Percentiles rank a stretch among this genome's conserved stretches.
These are phyloP conservation scores for Sinodicranocentrus sp. DNA, from an alignment of 2,888 invertebrate genomes.

Conservation along the genomic window DNA sequence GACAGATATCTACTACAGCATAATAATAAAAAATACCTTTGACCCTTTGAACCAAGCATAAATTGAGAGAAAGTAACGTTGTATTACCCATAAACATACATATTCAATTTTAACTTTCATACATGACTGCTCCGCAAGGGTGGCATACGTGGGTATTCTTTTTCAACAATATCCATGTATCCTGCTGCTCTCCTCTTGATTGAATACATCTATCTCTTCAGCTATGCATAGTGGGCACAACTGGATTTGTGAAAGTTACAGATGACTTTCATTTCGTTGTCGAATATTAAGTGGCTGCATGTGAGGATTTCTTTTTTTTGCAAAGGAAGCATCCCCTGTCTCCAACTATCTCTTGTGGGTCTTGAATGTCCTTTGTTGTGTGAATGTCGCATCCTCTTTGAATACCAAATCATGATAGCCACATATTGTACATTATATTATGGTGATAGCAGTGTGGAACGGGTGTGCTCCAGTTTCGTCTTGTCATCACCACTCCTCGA, in stretches of 20 bases:
- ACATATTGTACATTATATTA: slow-evolving; percentile 44
- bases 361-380: slow-evolving; percentile 26
- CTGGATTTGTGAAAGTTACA: slow-evolving; percentile 62
- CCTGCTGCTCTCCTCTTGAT: slow-evolving; percentile 33
- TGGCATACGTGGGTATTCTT: background rate
- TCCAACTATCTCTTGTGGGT: slow-evolving; percentile 2
- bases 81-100: slow-evolving; percentile 63
- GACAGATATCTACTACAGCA: slow-evolving; percentile 66
- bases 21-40: slow-evolving; percentile 70
- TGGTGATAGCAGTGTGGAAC: slow-evolving; percentile 9
- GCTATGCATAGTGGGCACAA: slow-evolving; percentile 42
- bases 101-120: slow-evolving; percentile 55
- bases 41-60: slow-evolving; percentile 68
- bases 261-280: slow-evolving; percentile 64
- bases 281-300: slow-evolving; percentile 65
- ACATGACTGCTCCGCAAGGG: slow-evolving; percentile 33
- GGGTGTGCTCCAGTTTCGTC: slow-evolving; percentile 25
- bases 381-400: slow-evolving; percentile 46
- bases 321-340: slow-evolving; percentile 21
- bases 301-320: slow-evolving; percentile 44
- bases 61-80: slow-evolving; percentile 46
- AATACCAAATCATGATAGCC: slow-evolving; percentile 63
- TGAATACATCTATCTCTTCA: slow-evolving; percentile 35
- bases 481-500: background rate
- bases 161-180: background rate